phyloP scores from a whole-genome alignment of 1,140 invertebrate species.

The Trachelipus rathkii region DNA sequence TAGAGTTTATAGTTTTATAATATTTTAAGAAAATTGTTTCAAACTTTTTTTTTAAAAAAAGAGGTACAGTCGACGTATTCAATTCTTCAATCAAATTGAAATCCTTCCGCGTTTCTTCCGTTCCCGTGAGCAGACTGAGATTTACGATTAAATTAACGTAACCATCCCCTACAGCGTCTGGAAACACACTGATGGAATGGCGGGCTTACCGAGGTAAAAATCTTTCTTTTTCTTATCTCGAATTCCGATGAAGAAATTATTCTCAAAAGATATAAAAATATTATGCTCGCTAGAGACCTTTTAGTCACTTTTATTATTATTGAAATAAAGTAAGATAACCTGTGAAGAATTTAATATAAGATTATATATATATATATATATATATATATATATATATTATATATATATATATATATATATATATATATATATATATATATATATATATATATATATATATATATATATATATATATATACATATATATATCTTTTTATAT shows the following conservation, averaged over 20 bases:
- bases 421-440: too few relatives aligned
- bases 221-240: background rate
- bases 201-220: too few relatives aligned
- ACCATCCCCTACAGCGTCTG: background rate
- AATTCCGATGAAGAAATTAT: background rate
- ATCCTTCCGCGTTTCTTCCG: too few relatives aligned
- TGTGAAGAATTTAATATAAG: background rate
- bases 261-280: background rate
- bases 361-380: background rate
- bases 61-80: too few relatives aligned
- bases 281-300: background rate
- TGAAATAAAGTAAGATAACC: background rate
- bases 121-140: too few relatives aligned
- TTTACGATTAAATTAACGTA: background rate
- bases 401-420: background rate
- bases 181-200: background rate
- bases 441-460: too few relatives aligned
- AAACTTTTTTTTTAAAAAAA: too few relatives aligned
- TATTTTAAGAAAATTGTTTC: too few relatives aligned
- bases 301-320: conserved; percentile 10
- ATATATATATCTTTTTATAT: too few relatives aligned
- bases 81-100: too few relatives aligned
- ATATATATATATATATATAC: too few relatives aligned
- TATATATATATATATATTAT: conserved; percentile 13
- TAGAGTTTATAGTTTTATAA: too few relatives aligned